Percentiles rank a stretch among this genome's conserved stretches.
phyloP scores from a whole-genome alignment of 35 echinoderm and acorn worm species.

The Anneissia japonica region DNA sequence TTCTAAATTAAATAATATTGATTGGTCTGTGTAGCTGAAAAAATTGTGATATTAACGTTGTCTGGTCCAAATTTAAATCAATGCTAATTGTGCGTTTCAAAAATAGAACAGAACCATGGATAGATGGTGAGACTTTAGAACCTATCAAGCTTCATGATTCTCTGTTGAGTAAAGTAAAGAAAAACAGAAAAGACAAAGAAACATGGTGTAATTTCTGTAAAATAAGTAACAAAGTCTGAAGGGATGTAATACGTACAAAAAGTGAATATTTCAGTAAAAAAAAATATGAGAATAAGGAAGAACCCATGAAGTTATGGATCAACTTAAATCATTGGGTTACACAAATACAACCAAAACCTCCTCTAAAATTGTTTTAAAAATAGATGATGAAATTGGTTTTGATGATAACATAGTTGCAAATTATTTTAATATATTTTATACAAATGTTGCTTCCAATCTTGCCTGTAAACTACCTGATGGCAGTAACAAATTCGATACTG shows the following conservation, averaged over 20 bases:
- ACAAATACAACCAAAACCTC: neutral
- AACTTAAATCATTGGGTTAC: neutral
- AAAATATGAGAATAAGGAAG: neutral
- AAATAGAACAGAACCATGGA: neutral
- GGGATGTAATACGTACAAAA: neutral
- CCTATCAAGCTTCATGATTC: neutral
- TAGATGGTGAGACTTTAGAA: neutral
- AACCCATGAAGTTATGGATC: neutral
- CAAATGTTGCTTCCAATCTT: too few species aligned
- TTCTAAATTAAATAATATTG: too few species aligned
- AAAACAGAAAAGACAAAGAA: neutral
- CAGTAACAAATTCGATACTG: too few species aligned
- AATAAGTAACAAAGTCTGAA: neutral
- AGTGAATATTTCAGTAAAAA: too few species aligned
- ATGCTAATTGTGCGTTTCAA: neutral
- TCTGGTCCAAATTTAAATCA: too few species aligned
- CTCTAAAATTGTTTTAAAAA: neutral
- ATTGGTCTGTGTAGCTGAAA: too few species aligned
- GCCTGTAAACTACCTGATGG: too few species aligned
- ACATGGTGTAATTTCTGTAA: neutral
- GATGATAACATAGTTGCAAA: neutral
- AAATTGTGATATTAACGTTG: too few species aligned
- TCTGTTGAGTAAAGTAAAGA: neutral
- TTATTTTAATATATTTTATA: too few species aligned
- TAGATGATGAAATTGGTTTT: neutral